Conservation (phyloP, 1,140 invertebrate genomes). For the Epicauta chinensis region DNA sequence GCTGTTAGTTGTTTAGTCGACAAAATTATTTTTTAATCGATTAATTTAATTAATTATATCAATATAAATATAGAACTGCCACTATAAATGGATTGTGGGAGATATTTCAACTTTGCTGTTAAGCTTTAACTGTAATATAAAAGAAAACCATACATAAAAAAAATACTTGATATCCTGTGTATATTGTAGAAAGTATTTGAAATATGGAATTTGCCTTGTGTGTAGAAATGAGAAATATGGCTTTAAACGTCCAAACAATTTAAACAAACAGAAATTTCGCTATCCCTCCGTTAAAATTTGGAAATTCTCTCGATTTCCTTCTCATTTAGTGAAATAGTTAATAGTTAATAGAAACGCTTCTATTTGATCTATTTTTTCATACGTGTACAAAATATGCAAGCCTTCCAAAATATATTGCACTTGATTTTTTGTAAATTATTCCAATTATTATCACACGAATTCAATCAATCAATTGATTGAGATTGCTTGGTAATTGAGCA, state of each 20-base stretch:
- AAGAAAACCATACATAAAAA: background rate
- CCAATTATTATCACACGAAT: no score
- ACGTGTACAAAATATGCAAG: no score
- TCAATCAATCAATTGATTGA: no score
- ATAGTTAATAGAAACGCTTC: no score
- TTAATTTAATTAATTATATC: background rate
- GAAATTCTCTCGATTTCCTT: no score
- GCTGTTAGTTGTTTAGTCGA: background rate
- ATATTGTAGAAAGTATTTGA: constrained; percentile 23
- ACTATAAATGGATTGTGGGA: constrained; percentile 20
- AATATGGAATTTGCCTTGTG: background rate
- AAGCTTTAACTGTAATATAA: constrained; percentile 33
- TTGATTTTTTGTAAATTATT: no score
- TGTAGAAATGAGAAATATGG: background rate
- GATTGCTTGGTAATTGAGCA: no score
- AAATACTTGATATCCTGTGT: constrained; percentile 13
- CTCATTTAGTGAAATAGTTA: no score
- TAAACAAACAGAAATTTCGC: background rate
- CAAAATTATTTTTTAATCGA: background rate
- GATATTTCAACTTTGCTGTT: constrained; percentile 27
- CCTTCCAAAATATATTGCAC: no score
- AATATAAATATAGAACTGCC: constrained; percentile 30
- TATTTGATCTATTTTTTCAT: no score
- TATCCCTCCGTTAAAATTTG: background rate
- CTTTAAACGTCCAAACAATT: constrained; percentile 12